A percentile compares a stretch with the other conserved stretches of the same genome.
Conservation (phyloP, 2,113 vertebrate genomes). For the Megaceryle torquata region DNA sequence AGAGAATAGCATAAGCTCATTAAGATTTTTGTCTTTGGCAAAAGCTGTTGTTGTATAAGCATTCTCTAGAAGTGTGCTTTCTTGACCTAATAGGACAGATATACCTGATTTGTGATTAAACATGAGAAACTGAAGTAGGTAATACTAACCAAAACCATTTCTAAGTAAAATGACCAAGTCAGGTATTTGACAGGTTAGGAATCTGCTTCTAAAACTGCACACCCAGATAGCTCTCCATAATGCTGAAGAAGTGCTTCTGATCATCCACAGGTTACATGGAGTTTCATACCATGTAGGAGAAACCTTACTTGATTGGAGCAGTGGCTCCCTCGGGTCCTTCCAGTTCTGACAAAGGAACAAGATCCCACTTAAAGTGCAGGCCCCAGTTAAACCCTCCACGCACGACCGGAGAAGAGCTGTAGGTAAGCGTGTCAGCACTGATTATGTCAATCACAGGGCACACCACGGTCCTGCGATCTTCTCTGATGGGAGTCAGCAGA, state of each 20-base stretch:
- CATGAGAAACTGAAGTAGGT: neutral
- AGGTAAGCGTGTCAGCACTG: slow-evolving; percentile 90
- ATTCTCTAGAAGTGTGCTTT: neutral
- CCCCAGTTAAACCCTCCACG: slow-evolving; percentile 98
- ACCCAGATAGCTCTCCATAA: neutral
- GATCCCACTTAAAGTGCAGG: slow-evolving; percentile 99
- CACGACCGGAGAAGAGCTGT: slow-evolving; percentile 92
- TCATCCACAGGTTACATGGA: neutral
- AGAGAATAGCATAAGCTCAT: neutral
- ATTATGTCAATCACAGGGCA: slow-evolving; percentile 98
- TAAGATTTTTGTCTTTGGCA: neutral
- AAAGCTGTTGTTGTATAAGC: neutral
- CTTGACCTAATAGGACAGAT: neutral
- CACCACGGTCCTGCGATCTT: slow-evolving; percentile 83
- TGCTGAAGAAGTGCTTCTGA: neutral
- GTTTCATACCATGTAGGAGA: neutral
- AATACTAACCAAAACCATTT: neutral
- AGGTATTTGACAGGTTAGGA: neutral
- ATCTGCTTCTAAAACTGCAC: neutral
- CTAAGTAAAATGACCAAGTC: neutral
- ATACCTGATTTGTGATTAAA: neutral
- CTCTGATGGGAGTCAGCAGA: slow-evolving; percentile 79
- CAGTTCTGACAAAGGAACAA: slow-evolving; percentile 85
- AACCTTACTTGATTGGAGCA: slow-evolving; percentile 85
- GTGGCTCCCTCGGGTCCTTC: slow-evolving; percentile 78